A percentile compares a stretch with the other conserved stretches of the same genome.
Conservation (phyloP, 1,140 invertebrate species). For the Drosophila gunungcola region DNA sequence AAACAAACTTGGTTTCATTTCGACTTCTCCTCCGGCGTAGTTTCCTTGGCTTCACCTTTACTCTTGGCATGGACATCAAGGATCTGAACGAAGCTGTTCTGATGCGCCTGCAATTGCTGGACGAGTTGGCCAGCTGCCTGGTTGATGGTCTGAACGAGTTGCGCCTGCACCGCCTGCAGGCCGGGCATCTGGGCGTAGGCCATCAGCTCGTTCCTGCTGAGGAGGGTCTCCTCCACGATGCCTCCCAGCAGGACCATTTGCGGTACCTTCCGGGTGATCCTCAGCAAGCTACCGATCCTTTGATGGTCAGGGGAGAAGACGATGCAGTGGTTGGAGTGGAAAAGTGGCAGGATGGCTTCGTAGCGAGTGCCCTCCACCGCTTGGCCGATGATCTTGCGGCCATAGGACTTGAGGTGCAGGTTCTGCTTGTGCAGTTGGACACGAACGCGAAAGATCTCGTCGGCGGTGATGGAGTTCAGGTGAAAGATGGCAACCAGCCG, state of each 20-base stretch:
- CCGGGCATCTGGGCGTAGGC: constrained; percentile 88
- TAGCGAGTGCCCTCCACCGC: constrained; percentile 88
- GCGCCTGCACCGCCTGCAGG: constrained; percentile 87
- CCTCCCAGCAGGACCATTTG: constrained; percentile 89
- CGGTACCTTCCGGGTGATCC: constrained; percentile 87
- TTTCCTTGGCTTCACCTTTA: constrained; percentile 34
- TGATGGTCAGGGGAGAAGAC: constrained; percentile 88
- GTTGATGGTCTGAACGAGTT: constrained; percentile 88
- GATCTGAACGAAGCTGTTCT: constrained; percentile 88
- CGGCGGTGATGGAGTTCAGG: constrained; percentile 87
- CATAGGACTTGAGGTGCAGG: constrained; percentile 89
- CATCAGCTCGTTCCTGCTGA: constrained; percentile 88
- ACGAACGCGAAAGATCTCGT: constrained; percentile 87
- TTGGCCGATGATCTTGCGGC: constrained; percentile 86
- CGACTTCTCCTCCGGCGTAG: constrained; percentile 40
- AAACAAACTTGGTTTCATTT: constrained; percentile 32
- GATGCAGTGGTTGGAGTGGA: constrained; percentile 86
- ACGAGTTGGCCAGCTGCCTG: constrained; percentile 87
- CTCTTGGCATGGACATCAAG: constrained; percentile 86
- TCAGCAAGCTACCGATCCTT: constrained; percentile 86
- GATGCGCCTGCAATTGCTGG: constrained; percentile 88
- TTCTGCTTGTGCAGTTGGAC: constrained; percentile 87
- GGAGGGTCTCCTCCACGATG: constrained; percentile 88
- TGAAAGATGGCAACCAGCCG: constrained; percentile 90
- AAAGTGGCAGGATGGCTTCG: constrained; percentile 87